These are phyloP conservation scores for Doris montereyensis DNA, from an alignment of 2,888 invertebrate genomes.

Conservation along the genomic window DNA sequence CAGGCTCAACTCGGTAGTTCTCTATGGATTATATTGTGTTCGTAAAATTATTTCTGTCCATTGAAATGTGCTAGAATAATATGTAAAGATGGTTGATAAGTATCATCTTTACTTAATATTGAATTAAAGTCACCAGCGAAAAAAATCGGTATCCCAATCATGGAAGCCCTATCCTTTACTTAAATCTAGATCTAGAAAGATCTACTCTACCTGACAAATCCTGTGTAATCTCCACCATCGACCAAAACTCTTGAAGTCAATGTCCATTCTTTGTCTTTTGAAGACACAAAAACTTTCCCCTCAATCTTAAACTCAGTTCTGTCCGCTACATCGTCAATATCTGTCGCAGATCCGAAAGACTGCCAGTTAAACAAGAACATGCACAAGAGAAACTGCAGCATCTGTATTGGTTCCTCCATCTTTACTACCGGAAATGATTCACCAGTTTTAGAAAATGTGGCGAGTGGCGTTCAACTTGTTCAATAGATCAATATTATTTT, in stretches of 20 bases:
- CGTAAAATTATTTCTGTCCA: too few relatives aligned
- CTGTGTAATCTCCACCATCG: conserved; percentile 90
- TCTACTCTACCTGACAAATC: conserved; percentile 79
- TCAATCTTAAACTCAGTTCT: conserved; percentile 61
- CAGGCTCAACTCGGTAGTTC: too few relatives aligned
- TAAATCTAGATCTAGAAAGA: conserved; percentile 1
- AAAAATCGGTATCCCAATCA: too few relatives aligned
- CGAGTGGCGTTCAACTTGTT: too few relatives aligned
- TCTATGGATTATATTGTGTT: too few relatives aligned
- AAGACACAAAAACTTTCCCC: conserved; percentile 68
- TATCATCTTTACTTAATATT: too few relatives aligned
- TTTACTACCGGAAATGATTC: conserved; percentile 40
- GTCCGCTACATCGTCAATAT: conserved; percentile 45
- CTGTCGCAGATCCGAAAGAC: conserved; percentile 39
- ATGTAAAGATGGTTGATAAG: too few relatives aligned
- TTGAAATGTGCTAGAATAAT: too few relatives aligned
- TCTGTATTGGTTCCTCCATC: conserved; percentile 46
- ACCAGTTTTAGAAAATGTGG: conserved; percentile 15
- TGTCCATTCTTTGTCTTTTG: conserved; percentile 69
- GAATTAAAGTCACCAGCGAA: too few relatives aligned
- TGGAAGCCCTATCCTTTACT: too few relatives aligned
- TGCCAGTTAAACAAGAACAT: conserved; percentile 42
- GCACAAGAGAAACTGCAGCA: conserved; percentile 43
- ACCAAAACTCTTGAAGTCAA: conserved; percentile 77
- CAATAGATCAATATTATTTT: too few relatives aligned